Percentiles rank a stretch among this genome's conserved stretches.
phyloP scores from a whole-genome alignment of 1,140 invertebrate species.

The Aradophagus sp. region DNA sequence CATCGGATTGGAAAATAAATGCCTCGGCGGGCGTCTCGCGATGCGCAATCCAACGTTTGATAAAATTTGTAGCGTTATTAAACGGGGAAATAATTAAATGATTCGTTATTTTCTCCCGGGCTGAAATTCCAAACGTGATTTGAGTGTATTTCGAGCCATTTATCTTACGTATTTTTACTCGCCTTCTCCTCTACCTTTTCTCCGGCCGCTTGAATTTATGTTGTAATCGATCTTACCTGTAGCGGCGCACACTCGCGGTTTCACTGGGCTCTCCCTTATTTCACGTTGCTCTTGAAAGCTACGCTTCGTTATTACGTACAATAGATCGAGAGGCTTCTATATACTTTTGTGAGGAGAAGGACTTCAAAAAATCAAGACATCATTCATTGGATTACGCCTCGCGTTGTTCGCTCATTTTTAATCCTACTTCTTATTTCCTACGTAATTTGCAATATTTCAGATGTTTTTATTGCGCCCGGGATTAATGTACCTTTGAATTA shows the following conservation, averaged over 20 bases:
- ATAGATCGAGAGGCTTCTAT: conserved; percentile 42
- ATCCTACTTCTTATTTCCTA: conserved; percentile 27
- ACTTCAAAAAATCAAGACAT: conserved; percentile 45
- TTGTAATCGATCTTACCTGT: conserved; percentile 57
- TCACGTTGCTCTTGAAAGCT: conserved; percentile 47
- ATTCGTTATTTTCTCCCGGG: conserved; percentile 29
- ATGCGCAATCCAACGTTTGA: too few relatives aligned
- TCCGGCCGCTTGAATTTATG: conserved; percentile 49
- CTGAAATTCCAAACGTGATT: conserved; percentile 48
- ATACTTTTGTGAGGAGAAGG: conserved; percentile 33
- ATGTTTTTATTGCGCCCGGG: conserved; percentile 1
- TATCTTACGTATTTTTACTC: conserved; percentile 48
- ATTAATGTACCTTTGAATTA: not conserved
- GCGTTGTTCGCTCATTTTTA: conserved; percentile 36
- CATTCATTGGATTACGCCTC: conserved; percentile 38
- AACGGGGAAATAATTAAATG: conserved; percentile 36
- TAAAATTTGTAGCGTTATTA: too few relatives aligned
- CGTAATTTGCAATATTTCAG: conserved; percentile 25
- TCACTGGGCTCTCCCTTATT: conserved; percentile 47
- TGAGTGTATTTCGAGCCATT: conserved; percentile 48
- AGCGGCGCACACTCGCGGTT: conserved; percentile 50
- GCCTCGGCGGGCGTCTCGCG: too few relatives aligned
- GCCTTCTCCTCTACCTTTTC: conserved; percentile 42
- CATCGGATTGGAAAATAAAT: too few relatives aligned
- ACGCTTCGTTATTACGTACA: conserved; percentile 52